A percentile compares a stretch with the other conserved stretches of the same genome.
These are phyloP conservation scores for Poecilia velifera DNA, from an alignment of 2,797 vertebrate species.

Conservation along the genomic window DNA sequence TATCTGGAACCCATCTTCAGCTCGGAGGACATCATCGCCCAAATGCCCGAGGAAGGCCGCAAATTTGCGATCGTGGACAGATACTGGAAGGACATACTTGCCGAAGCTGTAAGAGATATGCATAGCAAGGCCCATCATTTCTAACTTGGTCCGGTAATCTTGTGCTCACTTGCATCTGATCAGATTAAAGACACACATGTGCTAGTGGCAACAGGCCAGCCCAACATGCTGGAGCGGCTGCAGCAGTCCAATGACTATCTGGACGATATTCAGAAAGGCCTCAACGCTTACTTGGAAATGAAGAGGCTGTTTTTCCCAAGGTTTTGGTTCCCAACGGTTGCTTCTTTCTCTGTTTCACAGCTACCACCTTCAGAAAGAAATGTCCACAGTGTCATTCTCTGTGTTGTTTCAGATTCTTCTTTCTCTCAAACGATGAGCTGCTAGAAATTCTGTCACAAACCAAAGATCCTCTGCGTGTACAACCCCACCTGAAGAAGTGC, in stretches of 20 bases:
- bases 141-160: not conserved
- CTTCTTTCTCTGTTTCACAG: not conserved
- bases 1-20: slow-evolving; percentile 96
- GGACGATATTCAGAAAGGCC: slow-evolving; percentile 91
- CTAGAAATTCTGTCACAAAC: slow-evolving; percentile 95
- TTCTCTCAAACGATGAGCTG: slow-evolving; percentile 93
- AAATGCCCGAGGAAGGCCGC: slow-evolving; percentile 94
- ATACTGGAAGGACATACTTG: slow-evolving; percentile 89
- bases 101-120: slow-evolving; percentile 81
- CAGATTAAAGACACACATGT: slow-evolving; percentile 88
- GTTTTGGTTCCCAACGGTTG: slow-evolving; percentile 58
- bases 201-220: slow-evolving; percentile 87
- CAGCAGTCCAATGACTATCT: slow-evolving; percentile 87
- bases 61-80: slow-evolving; percentile 87
- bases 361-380: not conserved
- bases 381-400: not conserved
- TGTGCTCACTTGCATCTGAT: slow-evolving; percentile 11
- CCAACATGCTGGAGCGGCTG: slow-evolving; percentile 87
- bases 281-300: slow-evolving; percentile 91
- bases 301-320: slow-evolving; percentile 95
- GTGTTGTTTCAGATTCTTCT: slow-evolving; percentile 87
- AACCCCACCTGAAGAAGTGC: slow-evolving; percentile 94
- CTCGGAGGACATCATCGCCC: slow-evolving; percentile 91
- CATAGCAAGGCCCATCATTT: not conserved
- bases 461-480: slow-evolving; percentile 92